These are phyloP conservation scores for Drosophila takahashii DNA, from an alignment of 1,140 invertebrate genomes.

Conservation along the genomic window DNA sequence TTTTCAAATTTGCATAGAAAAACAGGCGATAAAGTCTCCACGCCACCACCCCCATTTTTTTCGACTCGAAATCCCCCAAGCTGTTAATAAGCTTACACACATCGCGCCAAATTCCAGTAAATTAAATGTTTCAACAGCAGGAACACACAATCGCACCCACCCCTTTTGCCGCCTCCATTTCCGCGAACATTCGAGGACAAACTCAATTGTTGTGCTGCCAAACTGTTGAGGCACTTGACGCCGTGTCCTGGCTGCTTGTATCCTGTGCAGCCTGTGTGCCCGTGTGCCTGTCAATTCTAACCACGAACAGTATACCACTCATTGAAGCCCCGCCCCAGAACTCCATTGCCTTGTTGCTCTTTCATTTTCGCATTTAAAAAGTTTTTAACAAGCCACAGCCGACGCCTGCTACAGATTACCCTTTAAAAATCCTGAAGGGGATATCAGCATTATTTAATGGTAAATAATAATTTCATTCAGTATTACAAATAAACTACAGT, in stretches of 20 bases:
- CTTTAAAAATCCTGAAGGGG: conserved; percentile 7
- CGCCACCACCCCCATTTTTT: not conserved
- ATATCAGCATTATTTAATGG: not conserved
- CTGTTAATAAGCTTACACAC: conserved; percentile 80
- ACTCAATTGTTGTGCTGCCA: conserved; percentile 78
- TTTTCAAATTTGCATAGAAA: conserved; percentile 70
- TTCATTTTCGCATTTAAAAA: conserved; percentile 83
- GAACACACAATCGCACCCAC: not conserved
- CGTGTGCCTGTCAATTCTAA: conserved; percentile 68
- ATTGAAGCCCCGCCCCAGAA: not conserved
- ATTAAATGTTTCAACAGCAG: conserved; percentile 74
- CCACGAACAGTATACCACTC: not conserved
- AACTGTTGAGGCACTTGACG: conserved; percentile 75
- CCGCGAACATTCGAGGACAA: conserved; percentile 31
- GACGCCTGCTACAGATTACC: conserved; percentile 19
- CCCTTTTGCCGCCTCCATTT: not conserved
- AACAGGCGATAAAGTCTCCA: conserved; percentile 51
- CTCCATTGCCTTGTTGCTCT: conserved; percentile 70
- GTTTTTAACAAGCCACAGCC: conserved; percentile 63
- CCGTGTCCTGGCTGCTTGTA: conserved; percentile 47
- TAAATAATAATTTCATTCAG: no score
- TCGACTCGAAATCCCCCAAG: conserved; percentile 8
- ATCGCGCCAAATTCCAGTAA: conserved; percentile 74
- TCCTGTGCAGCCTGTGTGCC: conserved; percentile 50
- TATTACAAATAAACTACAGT: no score